These are phyloP conservation scores for Thripadectes ignobilis DNA, from an alignment of 2,797 vertebrate species.

Conservation along the genomic window DNA sequence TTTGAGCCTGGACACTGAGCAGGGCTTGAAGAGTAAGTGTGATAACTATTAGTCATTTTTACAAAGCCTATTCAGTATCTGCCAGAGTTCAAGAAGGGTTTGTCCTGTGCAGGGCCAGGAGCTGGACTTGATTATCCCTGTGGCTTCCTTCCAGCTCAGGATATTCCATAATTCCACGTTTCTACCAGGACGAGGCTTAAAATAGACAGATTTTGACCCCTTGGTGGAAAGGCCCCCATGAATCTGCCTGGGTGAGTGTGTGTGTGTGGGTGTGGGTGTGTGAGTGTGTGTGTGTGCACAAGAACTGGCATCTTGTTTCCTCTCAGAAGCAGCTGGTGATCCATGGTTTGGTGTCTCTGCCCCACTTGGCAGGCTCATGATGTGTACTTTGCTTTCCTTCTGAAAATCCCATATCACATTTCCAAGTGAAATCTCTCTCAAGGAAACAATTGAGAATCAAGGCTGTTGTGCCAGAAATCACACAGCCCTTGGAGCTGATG, in stretches of 20 bases:
- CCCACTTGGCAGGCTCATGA: background rate
- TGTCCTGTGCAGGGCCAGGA: background rate
- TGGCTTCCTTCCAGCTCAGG: background rate
- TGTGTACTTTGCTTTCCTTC: background rate
- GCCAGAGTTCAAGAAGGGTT: background rate
- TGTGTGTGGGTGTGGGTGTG: background rate
- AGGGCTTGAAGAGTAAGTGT: background rate
- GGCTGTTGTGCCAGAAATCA: constrained; percentile 39
- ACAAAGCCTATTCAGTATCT: background rate
- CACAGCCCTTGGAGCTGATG: background rate
- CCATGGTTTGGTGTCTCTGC: background rate
- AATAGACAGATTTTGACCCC: background rate
- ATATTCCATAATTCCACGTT: background rate
- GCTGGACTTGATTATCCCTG: background rate
- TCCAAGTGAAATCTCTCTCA: constrained; percentile 18
- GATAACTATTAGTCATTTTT: background rate
- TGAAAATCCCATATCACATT: background rate
- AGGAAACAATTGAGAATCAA: constrained; percentile 47
- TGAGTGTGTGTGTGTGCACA: background rate
- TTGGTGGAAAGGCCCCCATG: background rate
- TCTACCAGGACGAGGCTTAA: background rate
- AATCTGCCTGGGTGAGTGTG: background rate
- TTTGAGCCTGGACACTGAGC: background rate
- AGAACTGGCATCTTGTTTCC: background rate
- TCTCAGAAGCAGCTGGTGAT: background rate